Conservation (phyloP, 2,797 vertebrate genomes). For the Manis pentadactyla region DNA sequence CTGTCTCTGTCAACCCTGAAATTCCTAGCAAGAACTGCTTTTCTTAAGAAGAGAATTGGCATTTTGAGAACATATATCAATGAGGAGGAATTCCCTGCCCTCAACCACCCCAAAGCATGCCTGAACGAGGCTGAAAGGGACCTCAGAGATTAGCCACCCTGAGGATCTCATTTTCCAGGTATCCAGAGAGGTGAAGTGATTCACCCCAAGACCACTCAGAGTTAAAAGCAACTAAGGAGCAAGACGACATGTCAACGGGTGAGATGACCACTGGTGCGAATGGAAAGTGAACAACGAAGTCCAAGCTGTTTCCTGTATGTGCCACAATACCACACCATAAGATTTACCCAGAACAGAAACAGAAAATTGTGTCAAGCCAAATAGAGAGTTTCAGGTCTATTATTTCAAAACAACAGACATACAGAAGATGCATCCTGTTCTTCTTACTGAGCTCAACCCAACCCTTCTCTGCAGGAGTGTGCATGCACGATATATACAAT, state of each 20-base stretch:
- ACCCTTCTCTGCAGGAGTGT: not conserved
- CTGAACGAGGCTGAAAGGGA: not conserved
- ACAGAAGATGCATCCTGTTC: not conserved
- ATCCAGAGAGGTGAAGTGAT: not conserved
- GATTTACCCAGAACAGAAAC: not conserved
- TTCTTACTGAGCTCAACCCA: not conserved
- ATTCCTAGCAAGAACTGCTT: not conserved
- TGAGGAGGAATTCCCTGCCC: not conserved
- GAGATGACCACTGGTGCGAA: not conserved
- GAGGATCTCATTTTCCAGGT: not conserved
- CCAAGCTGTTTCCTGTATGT: not conserved
- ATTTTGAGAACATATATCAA: not conserved
- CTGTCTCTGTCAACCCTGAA: not conserved
- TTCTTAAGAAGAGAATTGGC: not conserved
- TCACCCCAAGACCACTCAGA: not conserved
- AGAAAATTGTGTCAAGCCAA: not conserved
- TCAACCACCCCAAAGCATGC: not conserved
- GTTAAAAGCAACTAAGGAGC: not conserved
- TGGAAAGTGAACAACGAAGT: not conserved
- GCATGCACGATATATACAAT: not conserved
- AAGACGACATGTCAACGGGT: not conserved
- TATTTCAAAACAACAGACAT: slow-evolving; percentile 1
- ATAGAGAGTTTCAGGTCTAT: not conserved
- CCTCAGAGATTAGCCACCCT: not conserved
- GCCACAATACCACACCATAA: not conserved